Evolutionary conservation across 2,797 vertebrate species (phyloP), one percentile per base, ranked within the genome.

Genomic region (Etheostoma perlongum): DNA sequence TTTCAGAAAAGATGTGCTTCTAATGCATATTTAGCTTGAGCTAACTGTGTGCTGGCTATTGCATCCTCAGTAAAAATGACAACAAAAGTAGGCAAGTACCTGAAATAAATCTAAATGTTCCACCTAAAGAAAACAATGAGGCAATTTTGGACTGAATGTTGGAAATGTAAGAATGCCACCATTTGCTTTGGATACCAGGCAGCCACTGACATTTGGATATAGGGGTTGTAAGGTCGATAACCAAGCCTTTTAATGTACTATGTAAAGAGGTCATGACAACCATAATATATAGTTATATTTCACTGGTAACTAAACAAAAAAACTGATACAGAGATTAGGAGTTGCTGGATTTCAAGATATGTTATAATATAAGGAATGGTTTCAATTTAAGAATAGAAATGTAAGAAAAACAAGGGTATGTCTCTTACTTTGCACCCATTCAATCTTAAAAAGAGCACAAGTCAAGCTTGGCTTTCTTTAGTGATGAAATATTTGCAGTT

Each of bases 381-480:
- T 40, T 40, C 36, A 40, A 40, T 3, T 40, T 40, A 40, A 40
- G 10, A 40, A 40, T 11, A 40, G 36, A 40, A 11, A 40, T 40
- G 36, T 40, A 40, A 40, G 36, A 40, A 40, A 40, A 11, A 27
- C 27, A 27, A 11, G 10, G 36, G 9, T 40, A 40, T 40, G 10
- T 40, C 36, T 40, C 10, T 3, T 40, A 11, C 36, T 40, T 40
- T 40, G 36, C 11, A 40, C 11, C 10, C 10, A 40, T 1, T 40
- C 10, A 44, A 44, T 14, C 11, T 42, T 14, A 14, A 54, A 57
- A 46, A 40, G 36, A 40, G 36, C 59, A 64, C 25, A 59, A 68
- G 59, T 49, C 60, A 73, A 73, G 65, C 65, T 51, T 8, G 40
- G 30, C 63, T 67, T 57, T 36, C 10, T 63, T 52, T 12, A 10